Conservation (phyloP, 2,797 vertebrate genomes). For the Manis javanica region DNA sequence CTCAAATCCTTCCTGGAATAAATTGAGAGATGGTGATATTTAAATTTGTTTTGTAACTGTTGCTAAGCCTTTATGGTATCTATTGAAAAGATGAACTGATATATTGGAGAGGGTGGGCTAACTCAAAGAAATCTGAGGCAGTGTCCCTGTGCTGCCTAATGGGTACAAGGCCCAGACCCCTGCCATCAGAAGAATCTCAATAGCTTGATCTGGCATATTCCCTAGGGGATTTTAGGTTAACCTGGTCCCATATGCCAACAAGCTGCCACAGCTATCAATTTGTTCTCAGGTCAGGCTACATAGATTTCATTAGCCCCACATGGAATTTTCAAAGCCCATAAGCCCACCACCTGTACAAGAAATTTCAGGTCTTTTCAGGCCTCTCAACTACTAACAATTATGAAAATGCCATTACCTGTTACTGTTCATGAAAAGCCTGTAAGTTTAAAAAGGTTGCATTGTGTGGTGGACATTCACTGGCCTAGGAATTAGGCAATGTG, state of each 20-base stretch:
- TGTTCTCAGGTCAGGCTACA: not conserved
- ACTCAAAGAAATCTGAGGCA: not conserved
- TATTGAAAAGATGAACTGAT: not conserved
- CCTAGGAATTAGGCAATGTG: not conserved
- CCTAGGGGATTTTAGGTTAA: not conserved
- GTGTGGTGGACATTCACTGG: not conserved
- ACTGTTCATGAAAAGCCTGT: not conserved
- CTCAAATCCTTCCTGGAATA: not conserved
- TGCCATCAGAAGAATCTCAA: not conserved
- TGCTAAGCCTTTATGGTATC: not conserved
- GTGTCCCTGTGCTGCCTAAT: not conserved
- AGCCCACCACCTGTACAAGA: not conserved
- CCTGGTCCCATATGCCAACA: not conserved
- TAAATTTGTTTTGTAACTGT: not conserved
- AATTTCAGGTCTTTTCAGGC: not conserved
- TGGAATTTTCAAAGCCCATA: conserved; percentile 2
- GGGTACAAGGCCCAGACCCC: not conserved
- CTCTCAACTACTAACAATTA: not conserved
- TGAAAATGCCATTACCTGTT: not conserved
- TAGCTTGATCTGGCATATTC: not conserved
- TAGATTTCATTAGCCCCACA: not conserved
- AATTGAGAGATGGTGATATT: not conserved
- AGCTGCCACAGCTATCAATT: not conserved
- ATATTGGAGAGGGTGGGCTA: not conserved
- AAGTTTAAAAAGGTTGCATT: not conserved